Evolutionary conservation across 2,113 vertebrate genomes (phyloP), one percentile per base, ranked within the genome.

Genomic region (Mus pahari): DNA sequence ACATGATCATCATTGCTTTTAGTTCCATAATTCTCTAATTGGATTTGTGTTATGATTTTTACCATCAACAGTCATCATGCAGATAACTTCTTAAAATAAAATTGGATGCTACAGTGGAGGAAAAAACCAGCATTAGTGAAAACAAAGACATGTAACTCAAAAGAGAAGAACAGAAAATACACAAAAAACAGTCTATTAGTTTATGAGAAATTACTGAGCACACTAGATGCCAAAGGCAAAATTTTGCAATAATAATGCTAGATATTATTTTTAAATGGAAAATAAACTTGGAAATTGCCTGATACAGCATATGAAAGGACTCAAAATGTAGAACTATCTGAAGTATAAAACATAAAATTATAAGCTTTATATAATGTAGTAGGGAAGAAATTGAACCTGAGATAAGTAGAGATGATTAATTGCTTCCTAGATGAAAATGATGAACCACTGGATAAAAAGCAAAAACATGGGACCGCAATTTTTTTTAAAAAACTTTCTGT

Each of bases 321-420:
- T 71, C 11, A 68, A 90, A 94, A 89, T 74, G 50, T 11, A 86
- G 70, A 1, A 58, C 53, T 39, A 42, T 7, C 3, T 7, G 66
- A 92, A 86, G 3, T 89, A 9, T 78, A 39, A 92, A 91, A 68
- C 4, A 71, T 86, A 92, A 83, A 90, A 68, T 75, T 77, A 50
- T 50, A 87, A 92, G 89, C 53, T 3, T 94, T 91, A 5, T 7
- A 86, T 28, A 86, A 83, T 55, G 84, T 89, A 89, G 58, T 1
- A 33, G 64, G 3, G n/a, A 90, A 91, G 78, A 33, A 53, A 24
- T 75, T 66, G 70, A 84, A 48, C 10, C 31, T 79, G 84, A 10
- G 28, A 0, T 88, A 84, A 94, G 22, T 0, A 73, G 94, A 92
- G 11, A 31, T 45, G 71, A 70, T 20, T 86, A 66, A 45, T 92